These are phyloP conservation scores for Microcebus murinus DNA, from an alignment of 2,113 vertebrate genomes.

Conservation along the genomic window DNA sequence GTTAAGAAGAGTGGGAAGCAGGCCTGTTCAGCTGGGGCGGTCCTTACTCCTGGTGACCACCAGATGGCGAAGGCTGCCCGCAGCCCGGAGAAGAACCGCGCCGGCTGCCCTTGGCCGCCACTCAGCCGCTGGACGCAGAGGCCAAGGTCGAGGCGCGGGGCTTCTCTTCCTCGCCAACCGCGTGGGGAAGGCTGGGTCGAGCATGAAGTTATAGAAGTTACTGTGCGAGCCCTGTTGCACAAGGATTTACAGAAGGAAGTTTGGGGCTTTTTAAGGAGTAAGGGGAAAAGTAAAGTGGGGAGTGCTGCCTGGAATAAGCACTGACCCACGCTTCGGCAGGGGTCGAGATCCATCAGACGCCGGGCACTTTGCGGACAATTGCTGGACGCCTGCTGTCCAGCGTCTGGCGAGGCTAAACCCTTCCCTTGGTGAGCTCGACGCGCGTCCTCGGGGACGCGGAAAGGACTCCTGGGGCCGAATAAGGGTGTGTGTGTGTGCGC, in stretches of 20 bases:
- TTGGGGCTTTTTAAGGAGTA: background rate
- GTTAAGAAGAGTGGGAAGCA: too few species aligned
- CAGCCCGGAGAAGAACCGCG: background rate
- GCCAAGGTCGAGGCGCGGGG: rapidly evolving
- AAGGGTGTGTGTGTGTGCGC: background rate
- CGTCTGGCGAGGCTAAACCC: background rate
- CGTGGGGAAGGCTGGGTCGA: background rate
- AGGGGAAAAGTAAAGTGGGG: background rate
- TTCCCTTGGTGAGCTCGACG: background rate
- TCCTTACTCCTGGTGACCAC: slow-evolving; percentile 17
- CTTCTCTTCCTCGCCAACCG: rapidly evolving
- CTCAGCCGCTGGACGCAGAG: rapidly evolving
- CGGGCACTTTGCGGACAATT: background rate
- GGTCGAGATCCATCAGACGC: background rate
- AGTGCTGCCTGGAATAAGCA: background rate
- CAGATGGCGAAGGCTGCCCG: slow-evolving; percentile 74
- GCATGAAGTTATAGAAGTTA: background rate
- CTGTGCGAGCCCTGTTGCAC: background rate
- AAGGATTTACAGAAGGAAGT: background rate
- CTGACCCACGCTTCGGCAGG: background rate
- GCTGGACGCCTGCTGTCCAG: background rate
- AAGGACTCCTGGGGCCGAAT: background rate
- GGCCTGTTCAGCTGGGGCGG: background rate
- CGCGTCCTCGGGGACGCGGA: background rate
- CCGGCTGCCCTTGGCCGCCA: rapidly evolving